Percentiles rank a stretch among this genome's conserved stretches.
phyloP scores from a whole-genome alignment of 2,113 vertebrate genomes.

The Chaenogobius annularis region DNA sequence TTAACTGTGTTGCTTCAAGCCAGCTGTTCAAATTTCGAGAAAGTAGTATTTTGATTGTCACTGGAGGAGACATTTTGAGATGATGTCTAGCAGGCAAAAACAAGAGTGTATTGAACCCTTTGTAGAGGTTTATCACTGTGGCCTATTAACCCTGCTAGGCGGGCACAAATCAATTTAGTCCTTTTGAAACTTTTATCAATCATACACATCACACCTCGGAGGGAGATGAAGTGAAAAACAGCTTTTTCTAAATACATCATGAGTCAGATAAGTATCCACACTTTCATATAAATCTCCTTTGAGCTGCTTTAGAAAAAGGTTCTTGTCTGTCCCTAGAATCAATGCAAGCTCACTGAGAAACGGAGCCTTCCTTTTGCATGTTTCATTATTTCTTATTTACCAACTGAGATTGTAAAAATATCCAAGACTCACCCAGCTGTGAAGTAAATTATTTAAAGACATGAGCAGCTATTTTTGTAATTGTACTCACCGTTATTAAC shows the following conservation, averaged over 20 bases:
- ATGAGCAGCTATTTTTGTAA: conserved; percentile 6
- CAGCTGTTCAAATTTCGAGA: conserved; percentile 21
- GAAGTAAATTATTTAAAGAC: conserved; percentile 7
- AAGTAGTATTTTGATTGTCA: conserved; percentile 34
- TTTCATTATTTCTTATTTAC: conserved; percentile 4
- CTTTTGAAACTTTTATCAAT: conserved; percentile 58
- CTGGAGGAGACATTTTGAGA: conserved; percentile 30
- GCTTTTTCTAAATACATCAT: conserved; percentile 45
- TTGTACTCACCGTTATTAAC: conserved; percentile 4
- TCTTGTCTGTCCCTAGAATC: conserved; percentile 26
- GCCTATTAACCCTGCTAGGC: conserved; percentile 49
- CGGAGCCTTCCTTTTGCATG: not conserved
- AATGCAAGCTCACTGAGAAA: not conserved
- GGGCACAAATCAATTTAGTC: conserved; percentile 57
- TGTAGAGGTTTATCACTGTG: conserved; percentile 31
- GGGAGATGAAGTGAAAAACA: conserved; percentile 35
- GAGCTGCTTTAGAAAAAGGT: conserved; percentile 41
- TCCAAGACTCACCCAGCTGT: not conserved
- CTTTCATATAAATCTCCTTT: conserved; percentile 50
- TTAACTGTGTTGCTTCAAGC: not conserved
- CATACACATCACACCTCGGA: conserved; percentile 39
- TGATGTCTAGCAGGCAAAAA: conserved; percentile 22
- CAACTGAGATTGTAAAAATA: conserved; percentile 2
- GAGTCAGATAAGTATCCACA: conserved; percentile 43
- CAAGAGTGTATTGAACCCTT: conserved; percentile 19